Evolutionary conservation across 1,140 invertebrate genomes (phyloP), one percentile per base, ranked within the genome.

Genomic region (Scylla paramamosain): DNA sequence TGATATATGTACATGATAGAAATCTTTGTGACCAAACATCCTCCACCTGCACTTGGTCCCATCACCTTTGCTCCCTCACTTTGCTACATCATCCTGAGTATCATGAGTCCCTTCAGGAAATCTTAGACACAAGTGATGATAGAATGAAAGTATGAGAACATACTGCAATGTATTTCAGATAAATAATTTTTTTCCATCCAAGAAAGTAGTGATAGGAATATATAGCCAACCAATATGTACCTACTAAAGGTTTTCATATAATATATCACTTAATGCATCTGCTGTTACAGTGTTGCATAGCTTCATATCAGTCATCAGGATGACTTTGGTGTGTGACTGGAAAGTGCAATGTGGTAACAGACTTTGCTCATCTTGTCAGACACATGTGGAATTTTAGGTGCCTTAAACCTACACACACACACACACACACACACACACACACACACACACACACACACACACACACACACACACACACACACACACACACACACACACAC

Each of bases 351-450:
- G 67, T n/a, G 20, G 67, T n/a, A 2, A 77, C 0, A 77, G 67
- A n/a, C 10, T 20, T 48, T 77, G 67, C 20, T 77, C 67, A 25
- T 12, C 67, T 25, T 77, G 20, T 59, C 20, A 59, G 52, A 59
- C 52, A 77, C 8, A 8, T 77, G 25, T 77, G n/a, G 16, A 77
- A 25, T 77, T 77, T n/a, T 77, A 77, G 20, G 67, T 77, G 67
- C 67, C 67, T 77, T 77, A 45, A 10, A 45, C 32, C 6, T 45
- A 45, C 29, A 89, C 32, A 89, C 32, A 89, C 32, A 45, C 32
- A 89, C 32, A 89, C 32, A 45, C 32, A 89, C 32, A 89, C 32
- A 45, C 32, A 89, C 32, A 89, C 32, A 45, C 32, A 89, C 32
- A 89, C 32, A 45, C 32, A 89, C 32, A 88, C 32, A 45, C 32